Evolutionary conservation across 37 sponge, comb jelly and placozoan species (phyloP), one percentile per base, ranked within the genome.

Genomic region (Cladorhizidae sp.): DNA sequence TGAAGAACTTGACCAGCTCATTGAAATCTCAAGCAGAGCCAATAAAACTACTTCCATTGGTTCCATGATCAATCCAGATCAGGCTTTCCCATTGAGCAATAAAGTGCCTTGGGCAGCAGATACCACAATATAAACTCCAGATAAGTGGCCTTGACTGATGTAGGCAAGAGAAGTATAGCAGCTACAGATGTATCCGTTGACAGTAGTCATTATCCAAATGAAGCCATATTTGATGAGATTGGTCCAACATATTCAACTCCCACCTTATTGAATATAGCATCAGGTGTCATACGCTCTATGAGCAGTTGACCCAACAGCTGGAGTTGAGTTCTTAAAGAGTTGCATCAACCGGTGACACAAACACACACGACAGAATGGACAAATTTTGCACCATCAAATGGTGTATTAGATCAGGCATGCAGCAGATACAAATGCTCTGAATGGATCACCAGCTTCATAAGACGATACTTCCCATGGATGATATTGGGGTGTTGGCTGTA

Each of bases 181-280:
- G 81, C 37, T n/a, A n/a, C n/a, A n/a, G n/a, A n/a, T n/a, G 49
- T 77, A 77, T 7, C 69, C 75, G 25, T 72, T 83, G 56, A 78
- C 58, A 31, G 51, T 25, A 40, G 57, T 56, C 9, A n/a, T n/a
- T n/a, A n/a, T 55, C 73, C 50, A 65, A 68, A 54, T 64, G 68
- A 22, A 68, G 43, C 43, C 38, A 57, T 26, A 64, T 82, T 42
- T 71, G 45, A 22, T 74, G 26, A 6, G 42, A 21, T 72, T 18
- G 84, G 85, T 32, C 90, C 80, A 35, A 85, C 90, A 67, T 84
- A 89, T 64, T 89, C 90, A 25, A 89, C 62, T 28, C 80, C 85
- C 21, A 80, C 76, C 40, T 57, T 54, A 67, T 68, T 41, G 40
- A 89, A 89, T 40, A 76, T 64, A 17, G 61, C 28, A 50, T 75